Base-by-base conservation (phyloP, 2,113 vertebrate species). In the Barnardius zonarius region DNA sequence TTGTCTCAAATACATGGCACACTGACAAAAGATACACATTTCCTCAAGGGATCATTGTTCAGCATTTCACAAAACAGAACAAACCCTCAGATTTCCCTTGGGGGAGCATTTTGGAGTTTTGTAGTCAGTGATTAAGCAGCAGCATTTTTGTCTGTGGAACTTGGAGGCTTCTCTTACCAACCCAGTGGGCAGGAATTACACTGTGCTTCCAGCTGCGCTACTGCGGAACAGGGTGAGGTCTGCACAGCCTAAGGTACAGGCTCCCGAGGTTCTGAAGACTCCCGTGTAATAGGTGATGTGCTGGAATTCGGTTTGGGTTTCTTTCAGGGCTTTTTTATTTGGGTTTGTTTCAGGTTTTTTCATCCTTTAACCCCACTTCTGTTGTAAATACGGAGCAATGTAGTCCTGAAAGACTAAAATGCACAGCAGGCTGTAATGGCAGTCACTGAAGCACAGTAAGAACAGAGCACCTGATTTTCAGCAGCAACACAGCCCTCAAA, bases 11-110 rank as follows among this genome's bases (percentile, higher is more conserved):
- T 33, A 86, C 73, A 78, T 41, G 57, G 88, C 73, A 81, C 16
- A 2, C 62, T 86, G 92, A 96, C 93, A 95, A 76, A 93, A 93
- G 88, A 90, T 52, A 84, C 80, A 73, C 33, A 30, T 74, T 88
- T 96, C 75, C 88, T 96, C 92, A 85, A 91, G 81, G 52, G 79
- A 94, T 68, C 69, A 75, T n/a, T 79, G 64, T 78, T 84, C 3
- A 0, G 55, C n/a, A 52, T 68, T 94, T 93, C 86, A 86, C 77
- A 88, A 88, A 96, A 83, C 35, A n/a, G 64, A 94, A 75, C 48
- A 86, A 90, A 95, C 51, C 33, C 41, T 83, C 78, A 19, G 33
- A 70, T 70, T 85, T 44, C 88, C 73, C 24, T 48, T 68, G 52
- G 76, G 68, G 75, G 10, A 90, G 35, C 7, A 62, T 86, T 78